Conservation (phyloP, 2,113 vertebrate species). For the Parotia lawesii region DNA sequence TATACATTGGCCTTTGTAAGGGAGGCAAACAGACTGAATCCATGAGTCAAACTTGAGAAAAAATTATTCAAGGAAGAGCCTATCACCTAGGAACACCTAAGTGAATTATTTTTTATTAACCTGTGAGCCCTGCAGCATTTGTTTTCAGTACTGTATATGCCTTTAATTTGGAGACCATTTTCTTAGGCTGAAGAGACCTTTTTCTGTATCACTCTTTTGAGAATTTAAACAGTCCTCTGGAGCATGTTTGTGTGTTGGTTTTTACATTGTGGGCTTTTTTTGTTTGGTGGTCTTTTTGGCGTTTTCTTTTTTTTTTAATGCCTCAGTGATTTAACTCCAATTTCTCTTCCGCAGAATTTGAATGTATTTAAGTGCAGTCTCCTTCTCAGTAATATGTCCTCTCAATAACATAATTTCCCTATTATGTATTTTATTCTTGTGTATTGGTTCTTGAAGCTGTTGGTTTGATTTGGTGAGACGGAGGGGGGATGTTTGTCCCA, state of each 20-base stretch:
- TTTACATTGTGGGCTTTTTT: neutral
- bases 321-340: neutral
- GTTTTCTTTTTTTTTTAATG: neutral
- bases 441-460: neutral
- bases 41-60: neutral
- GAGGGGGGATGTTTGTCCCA: neutral
- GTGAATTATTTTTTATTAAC: neutral
- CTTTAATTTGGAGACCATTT: neutral
- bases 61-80: neutral
- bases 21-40: neutral
- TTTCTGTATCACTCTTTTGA: neutral
- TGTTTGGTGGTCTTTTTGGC: neutral
- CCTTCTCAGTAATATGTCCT: neutral
- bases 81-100: neutral
- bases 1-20: neutral
- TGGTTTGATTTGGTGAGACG: neutral
- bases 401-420: neutral
- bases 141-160: neutral
- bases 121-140: neutral
- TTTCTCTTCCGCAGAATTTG: neutral
- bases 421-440: neutral
- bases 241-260: neutral
- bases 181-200: neutral
- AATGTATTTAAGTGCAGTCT: neutral
- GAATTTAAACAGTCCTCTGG: neutral